These are phyloP conservation scores for Eucidaris tribuloides DNA, from an alignment of 35 echinoderm and acorn worm species.

Conservation along the genomic window DNA sequence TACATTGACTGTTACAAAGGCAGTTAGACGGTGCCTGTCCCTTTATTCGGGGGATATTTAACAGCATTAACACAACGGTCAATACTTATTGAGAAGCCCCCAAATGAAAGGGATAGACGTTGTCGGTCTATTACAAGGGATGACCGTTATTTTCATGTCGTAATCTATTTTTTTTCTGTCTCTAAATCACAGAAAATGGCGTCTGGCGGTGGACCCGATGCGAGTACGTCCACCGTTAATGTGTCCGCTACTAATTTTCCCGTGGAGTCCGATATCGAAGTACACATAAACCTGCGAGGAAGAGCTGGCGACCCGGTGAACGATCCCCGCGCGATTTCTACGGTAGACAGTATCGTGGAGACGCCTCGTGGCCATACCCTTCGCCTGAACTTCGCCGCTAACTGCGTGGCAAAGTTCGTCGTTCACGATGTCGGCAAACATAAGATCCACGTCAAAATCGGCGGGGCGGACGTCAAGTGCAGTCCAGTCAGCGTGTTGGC, in stretches of 20 bases:
- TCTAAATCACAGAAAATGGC: too few relatives aligned
- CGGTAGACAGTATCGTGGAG: neutral
- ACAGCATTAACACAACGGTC: too few relatives aligned
- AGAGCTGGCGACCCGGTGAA: neutral
- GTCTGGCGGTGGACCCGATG: neutral
- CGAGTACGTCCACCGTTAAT: neutral
- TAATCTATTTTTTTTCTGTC: too few relatives aligned
- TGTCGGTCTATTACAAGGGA: too few relatives aligned
- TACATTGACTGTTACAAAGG: too few relatives aligned
- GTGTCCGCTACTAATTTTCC: neutral
- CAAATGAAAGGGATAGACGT: too few relatives aligned
- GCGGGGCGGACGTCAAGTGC: neutral
- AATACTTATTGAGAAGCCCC: too few relatives aligned
- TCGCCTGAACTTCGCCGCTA: neutral
- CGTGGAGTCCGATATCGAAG: neutral
- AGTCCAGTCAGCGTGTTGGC: neutral
- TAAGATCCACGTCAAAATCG: neutral
- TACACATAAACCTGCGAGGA: neutral
- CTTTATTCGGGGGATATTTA: too few relatives aligned
- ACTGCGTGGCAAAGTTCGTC: neutral
- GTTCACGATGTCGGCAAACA: neutral
- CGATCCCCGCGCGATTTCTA: neutral
- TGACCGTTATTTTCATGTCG: too few relatives aligned
- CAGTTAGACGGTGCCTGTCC: too few relatives aligned
- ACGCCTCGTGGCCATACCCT: neutral